Evolutionary conservation across 2,888 invertebrate species (phyloP).

Genomic region (Drosophila pseudotakahashii): DNA sequence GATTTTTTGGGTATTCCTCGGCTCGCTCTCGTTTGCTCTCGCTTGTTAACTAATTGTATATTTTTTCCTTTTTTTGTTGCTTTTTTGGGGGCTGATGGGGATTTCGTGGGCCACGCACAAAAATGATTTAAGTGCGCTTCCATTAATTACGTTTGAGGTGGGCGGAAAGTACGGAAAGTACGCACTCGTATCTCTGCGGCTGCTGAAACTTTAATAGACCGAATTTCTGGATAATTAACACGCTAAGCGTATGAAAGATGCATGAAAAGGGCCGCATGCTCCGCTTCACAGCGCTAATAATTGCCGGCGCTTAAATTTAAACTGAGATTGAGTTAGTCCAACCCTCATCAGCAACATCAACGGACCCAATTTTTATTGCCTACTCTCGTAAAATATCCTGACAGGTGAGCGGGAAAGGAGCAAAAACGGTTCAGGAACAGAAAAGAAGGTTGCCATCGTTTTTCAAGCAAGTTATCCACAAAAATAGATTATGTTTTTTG

Average conservation of each 20-base stretch:
- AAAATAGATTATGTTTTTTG: too few species aligned
- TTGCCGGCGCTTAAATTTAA: constrained; percentile 69
- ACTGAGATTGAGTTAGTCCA: constrained; percentile 64
- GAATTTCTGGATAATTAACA: constrained; percentile 77
- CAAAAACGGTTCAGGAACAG: not conserved
- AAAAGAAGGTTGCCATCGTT: not conserved
- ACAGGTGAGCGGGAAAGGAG: constrained; percentile 18
- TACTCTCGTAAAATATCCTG: constrained; percentile 19
- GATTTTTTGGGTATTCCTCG: constrained; percentile 39
- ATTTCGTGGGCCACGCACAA: constrained; percentile 67
- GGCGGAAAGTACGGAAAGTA: not conserved
- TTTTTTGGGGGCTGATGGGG: constrained; percentile 32
- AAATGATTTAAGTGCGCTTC: constrained; percentile 77
- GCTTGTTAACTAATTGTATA: constrained; percentile 77
- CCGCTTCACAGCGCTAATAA: constrained; percentile 52
- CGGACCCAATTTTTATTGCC: constrained; percentile 29
- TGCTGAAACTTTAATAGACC: constrained; percentile 75
- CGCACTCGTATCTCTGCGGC: constrained; percentile 28
- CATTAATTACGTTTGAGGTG: constrained; percentile 69
- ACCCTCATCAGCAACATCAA: constrained; percentile 28
- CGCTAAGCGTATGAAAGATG: constrained; percentile 73
- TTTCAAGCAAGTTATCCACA: too few species aligned
- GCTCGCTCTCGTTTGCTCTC: constrained; percentile 49
- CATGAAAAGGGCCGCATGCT: constrained; percentile 58
- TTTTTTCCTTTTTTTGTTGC: constrained; percentile 29